phyloP scores from a whole-genome alignment of 2,113 vertebrate genomes.

The Leucoraja erinaceus region DNA sequence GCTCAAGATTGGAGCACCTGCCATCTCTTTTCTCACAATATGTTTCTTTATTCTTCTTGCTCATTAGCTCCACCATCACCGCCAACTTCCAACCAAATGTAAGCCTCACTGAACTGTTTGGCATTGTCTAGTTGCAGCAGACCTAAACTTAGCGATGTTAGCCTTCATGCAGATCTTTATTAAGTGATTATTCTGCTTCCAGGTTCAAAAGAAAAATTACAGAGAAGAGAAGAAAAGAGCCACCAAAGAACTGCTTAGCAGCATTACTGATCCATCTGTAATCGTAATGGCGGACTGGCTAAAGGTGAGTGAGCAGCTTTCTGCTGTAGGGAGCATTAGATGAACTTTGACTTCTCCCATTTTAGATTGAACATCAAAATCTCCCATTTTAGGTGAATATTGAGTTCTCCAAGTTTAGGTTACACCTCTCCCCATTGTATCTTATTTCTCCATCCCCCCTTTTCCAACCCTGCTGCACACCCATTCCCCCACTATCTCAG shows the following conservation, averaged over 20 bases:
- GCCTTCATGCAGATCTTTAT: constrained; percentile 15
- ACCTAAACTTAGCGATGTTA: constrained; percentile 16
- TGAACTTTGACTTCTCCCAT: no score
- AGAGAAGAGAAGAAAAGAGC: constrained; percentile 96
- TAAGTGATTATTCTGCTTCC: constrained; percentile 41
- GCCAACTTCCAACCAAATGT: not conserved
- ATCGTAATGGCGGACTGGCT: constrained; percentile 98
- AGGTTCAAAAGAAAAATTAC: constrained; percentile 99
- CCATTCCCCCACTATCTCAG: no score
- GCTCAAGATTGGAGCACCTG: no score
- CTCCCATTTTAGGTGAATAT: no score
- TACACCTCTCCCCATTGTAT: no score
- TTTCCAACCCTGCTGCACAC: no score
- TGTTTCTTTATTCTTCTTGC: not conserved
- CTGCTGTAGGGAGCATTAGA: not conserved
- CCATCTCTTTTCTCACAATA: no score
- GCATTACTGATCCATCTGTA: constrained; percentile 92
- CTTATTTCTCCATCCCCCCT: no score
- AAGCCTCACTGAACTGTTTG: not conserved
- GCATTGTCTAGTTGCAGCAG: constrained; percentile 35
- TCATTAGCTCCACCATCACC: not conserved
- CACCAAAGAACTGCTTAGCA: constrained; percentile 93
- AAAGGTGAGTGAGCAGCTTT: constrained; percentile 63
- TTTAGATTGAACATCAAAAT: no score
- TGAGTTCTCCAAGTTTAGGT: no score